phyloP scores from a whole-genome alignment of 2,888 invertebrate genomes.

The Ophraella communa region DNA sequence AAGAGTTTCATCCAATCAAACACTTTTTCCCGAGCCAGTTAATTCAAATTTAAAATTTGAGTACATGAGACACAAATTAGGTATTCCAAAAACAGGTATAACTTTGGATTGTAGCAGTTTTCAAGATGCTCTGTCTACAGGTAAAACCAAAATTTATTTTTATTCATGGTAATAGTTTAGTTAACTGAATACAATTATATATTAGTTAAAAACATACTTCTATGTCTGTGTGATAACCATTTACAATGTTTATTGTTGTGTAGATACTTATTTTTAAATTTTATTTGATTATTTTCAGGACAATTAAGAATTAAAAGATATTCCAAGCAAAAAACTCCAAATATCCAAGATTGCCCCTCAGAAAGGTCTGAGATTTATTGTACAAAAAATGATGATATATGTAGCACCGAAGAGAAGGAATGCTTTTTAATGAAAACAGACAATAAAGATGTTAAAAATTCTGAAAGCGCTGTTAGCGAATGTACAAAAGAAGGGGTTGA shows the following conservation, averaged over 20 bases:
- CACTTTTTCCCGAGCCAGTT: slow-evolving; percentile 14
- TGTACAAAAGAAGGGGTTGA: no score
- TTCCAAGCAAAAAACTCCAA: background rate
- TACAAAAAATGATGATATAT: background rate
- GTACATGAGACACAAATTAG: slow-evolving; percentile 35
- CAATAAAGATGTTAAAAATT: no score
- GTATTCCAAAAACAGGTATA: slow-evolving; percentile 24
- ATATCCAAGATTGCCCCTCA: no score
- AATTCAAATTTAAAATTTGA: slow-evolving; percentile 34
- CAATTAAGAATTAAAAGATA: background rate
- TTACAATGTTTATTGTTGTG: no score
- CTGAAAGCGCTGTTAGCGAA: background rate
- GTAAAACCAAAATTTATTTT: background rate
- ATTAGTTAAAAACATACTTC: no score
- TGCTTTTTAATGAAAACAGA: no score
- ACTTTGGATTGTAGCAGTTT: slow-evolving; percentile 37
- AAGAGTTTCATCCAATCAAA: background rate
- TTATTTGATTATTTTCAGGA: background rate
- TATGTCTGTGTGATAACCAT: no score
- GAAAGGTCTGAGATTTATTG: no score
- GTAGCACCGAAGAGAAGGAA: background rate
- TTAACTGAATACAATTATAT: no score
- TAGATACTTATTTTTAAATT: no score
- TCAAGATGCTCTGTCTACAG: background rate
- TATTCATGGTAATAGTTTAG: no score